phyloP scores from a whole-genome alignment of 1,140 invertebrate genomes.

The Achroia grisella region DNA sequence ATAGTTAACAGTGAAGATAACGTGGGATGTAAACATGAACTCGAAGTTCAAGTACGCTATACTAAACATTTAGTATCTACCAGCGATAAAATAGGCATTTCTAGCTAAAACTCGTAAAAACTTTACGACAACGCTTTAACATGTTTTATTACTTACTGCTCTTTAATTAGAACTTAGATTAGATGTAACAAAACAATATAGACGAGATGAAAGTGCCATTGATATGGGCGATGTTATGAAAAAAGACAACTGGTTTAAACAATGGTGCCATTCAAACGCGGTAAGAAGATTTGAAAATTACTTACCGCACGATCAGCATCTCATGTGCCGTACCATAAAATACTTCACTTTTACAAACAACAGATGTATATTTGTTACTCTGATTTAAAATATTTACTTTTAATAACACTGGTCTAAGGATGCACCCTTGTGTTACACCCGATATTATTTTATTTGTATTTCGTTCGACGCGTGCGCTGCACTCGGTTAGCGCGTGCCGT shows the following conservation, averaged over 20 bases:
- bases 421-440: slow-evolving; percentile 44
- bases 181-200: slow-evolving; percentile 45
- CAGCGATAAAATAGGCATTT: slow-evolving; percentile 53
- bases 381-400: slow-evolving; percentile 11
- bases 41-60: slow-evolving; percentile 41
- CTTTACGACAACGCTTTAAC: slow-evolving; percentile 39
- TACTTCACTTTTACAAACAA: slow-evolving; percentile 37
- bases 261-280: slow-evolving; percentile 53
- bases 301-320: slow-evolving; percentile 61
- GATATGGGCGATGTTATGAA: slow-evolving; percentile 34
- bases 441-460: slow-evolving; percentile 40
- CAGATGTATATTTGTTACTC: slow-evolving; percentile 20
- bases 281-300: slow-evolving; percentile 51
- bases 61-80: slow-evolving; percentile 27
- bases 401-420: slow-evolving; percentile 39
- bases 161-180: slow-evolving; percentile 61
- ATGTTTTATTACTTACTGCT: slow-evolving; percentile 30
- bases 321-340: slow-evolving; percentile 32
- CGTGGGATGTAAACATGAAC: slow-evolving; percentile 22
- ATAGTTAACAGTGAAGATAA: slow-evolving; percentile 22
- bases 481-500: slow-evolving; percentile 40
- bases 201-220: slow-evolving; percentile 47
- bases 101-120: slow-evolving; percentile 49
- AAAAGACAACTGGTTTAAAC: slow-evolving; percentile 50
- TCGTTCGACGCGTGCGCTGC: slow-evolving; percentile 37